phyloP scores from a whole-genome alignment of 2,113 vertebrate species.

The Melanostigma gelatinosum region DNA sequence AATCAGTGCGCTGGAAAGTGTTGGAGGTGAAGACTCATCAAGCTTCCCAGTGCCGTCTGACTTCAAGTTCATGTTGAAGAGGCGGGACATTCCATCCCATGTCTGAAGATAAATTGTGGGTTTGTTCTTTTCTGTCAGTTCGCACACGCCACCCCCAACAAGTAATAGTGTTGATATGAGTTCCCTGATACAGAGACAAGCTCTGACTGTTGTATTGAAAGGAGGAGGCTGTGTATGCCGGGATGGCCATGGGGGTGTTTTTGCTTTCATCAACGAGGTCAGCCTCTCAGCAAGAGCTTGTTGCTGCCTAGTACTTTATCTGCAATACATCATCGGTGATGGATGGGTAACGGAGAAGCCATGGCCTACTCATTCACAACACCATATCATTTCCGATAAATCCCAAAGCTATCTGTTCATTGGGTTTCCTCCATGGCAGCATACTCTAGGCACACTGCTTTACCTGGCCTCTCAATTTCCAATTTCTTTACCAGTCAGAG shows the following conservation, averaged over 20 bases:
- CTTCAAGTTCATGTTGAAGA: constrained; percentile 41
- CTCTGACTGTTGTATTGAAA: constrained; percentile 55
- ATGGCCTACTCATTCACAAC: constrained; percentile 56
- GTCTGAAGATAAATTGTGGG: constrained; percentile 70
- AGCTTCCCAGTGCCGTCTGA: constrained; percentile 32
- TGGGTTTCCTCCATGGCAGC: constrained; percentile 69
- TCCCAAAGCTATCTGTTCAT: constrained; percentile 74
- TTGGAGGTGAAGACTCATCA: constrained; percentile 12
- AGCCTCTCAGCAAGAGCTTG: constrained; percentile 69
- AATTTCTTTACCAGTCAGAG: constrained; percentile 43
- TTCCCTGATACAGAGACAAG: constrained; percentile 57
- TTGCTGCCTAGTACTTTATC: constrained; percentile 70
- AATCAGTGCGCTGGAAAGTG: background rate
- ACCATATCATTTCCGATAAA: constrained; percentile 74
- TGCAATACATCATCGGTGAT: constrained; percentile 66
- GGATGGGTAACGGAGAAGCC: constrained; percentile 58
- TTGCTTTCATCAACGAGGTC: constrained; percentile 73
- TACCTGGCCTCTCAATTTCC: constrained; percentile 73
- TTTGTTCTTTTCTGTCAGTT: constrained; percentile 63
- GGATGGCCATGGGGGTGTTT: constrained; percentile 66
- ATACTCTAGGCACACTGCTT: constrained; percentile 63
- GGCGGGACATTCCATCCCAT: constrained; percentile 24
- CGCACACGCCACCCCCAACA: constrained; percentile 50
- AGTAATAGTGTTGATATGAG: constrained; percentile 68
- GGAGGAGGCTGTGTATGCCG: constrained; percentile 43